phyloP scores from a whole-genome alignment of 1,140 invertebrate species.

The Macrocentrus cingulum region DNA sequence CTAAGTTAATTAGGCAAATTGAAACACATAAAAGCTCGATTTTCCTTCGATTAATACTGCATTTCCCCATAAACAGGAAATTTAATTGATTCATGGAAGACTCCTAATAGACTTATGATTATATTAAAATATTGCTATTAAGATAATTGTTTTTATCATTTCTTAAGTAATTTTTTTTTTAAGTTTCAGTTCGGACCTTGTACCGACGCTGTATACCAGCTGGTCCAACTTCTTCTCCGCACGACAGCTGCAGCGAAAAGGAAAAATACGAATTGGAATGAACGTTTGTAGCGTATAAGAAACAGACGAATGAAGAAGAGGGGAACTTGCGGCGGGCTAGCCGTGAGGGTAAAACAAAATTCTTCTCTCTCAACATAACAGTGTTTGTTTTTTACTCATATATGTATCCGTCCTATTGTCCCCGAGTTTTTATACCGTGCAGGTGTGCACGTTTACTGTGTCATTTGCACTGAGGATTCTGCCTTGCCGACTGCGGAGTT shows the following conservation, averaged over 20 bases:
- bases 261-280: constrained; percentile 41
- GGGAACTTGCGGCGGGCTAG: constrained; percentile 12
- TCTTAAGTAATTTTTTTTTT: background rate
- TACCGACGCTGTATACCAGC: constrained; percentile 45
- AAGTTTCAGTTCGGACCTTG: background rate
- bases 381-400: no score
- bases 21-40: constrained; percentile 29
- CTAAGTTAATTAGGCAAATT: constrained; percentile 32
- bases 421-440: no score
- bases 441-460: no score
- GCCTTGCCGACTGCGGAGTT: no score
- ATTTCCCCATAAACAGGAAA: no score
- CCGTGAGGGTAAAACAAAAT: constrained; percentile 6
- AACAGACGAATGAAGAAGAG: constrained; percentile 22
- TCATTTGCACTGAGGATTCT: no score
- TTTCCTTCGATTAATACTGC: constrained; percentile 13
- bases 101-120: no score
- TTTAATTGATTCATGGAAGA: no score
- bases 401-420: no score
- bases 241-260: constrained; percentile 58
- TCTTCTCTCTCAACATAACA: constrained; percentile 1
- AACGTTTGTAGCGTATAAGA: constrained; percentile 30
- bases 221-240: constrained; percentile 64
- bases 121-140: no score
- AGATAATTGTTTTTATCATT: background rate